Evolutionary conservation across 2,888 invertebrate species (phyloP), one percentile per base, ranked within the genome.

Genomic region (Cerastoderma edule): DNA sequence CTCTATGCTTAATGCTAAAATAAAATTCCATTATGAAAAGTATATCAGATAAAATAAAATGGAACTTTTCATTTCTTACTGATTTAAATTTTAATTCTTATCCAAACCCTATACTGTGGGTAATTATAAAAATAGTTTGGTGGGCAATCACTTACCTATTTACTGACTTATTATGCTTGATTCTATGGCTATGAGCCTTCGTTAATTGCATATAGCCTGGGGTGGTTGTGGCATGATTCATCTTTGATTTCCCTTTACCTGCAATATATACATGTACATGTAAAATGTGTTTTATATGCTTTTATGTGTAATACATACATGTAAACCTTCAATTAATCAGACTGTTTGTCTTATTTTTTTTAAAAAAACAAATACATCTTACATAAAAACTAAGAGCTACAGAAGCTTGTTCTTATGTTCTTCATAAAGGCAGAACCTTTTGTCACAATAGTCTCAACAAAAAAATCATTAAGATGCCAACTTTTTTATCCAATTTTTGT

Each of bases 191-290:
- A 24, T 77, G 71, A n/a, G 88, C 80, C 63, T 85, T 85, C 13
- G 88, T 88, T 24, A 83, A 24, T 77, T 84, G 83, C 87, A 88
- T 86, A 69, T 88, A 88, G 44, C 84, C 80, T 0, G 87, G 86
- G 6, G 77, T 73, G 6, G 53, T 44, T 39, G 78, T 73, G 32
- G 67, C 53, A 4, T 68, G 48, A 32, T 63, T 66, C 46, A 63
- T 75, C 35, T 60, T 57, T 16, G 28, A n/a, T 50, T 75, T 75
- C 46, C 32, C 74, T 75, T 57, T 48, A 69, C 28, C 60, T 60
- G 60, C 13, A 60, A 50, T n/a, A n/a, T n/a, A n/a, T n/a, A n/a
- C n/a, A n/a, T n/a, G n/a, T n/a, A n/a, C n/a, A n/a, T n/a, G n/a
- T n/a, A n/a, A n/a, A n/a, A n/a, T n/a, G n/a, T n/a, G n/a, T n/a